Conservation (phyloP, 1,140 invertebrate genomes). For the Drosophila funebris region DNA sequence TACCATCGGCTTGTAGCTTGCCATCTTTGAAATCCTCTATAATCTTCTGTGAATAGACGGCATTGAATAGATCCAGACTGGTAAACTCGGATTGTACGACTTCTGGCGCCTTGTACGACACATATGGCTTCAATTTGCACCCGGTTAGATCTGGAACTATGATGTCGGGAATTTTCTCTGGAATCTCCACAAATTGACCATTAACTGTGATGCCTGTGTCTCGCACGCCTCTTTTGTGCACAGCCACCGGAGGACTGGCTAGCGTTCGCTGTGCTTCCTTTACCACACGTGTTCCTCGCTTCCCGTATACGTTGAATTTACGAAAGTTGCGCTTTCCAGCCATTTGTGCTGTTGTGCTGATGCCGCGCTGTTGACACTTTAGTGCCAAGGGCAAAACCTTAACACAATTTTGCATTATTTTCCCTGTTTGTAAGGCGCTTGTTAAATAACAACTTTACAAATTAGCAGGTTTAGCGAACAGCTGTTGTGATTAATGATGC, state of each 20-base stretch:
- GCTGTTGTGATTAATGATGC: constrained; percentile 25
- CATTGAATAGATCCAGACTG: constrained; percentile 92
- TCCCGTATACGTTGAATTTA: constrained; percentile 90
- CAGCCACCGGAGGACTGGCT: constrained; percentile 86
- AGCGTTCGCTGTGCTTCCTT: constrained; percentile 86
- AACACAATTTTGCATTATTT: constrained; percentile 69
- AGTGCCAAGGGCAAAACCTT: constrained; percentile 58
- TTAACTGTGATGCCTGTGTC: constrained; percentile 86
- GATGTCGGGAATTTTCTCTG: constrained; percentile 96
- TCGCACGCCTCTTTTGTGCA: constrained; percentile 88
- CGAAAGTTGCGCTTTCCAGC: constrained; percentile 91
- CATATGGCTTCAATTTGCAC: constrained; percentile 95
- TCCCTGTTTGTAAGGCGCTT: constrained; percentile 9
- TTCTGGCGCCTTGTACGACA: constrained; percentile 92
- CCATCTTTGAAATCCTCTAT: constrained; percentile 89
- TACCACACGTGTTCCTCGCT: constrained; percentile 88
- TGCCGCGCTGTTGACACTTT: constrained; percentile 83
- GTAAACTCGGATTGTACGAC: constrained; percentile 92
- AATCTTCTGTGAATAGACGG: constrained; percentile 92
- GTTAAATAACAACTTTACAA: constrained; percentile 66
- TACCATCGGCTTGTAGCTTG: constrained; percentile 88
- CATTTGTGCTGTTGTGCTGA: constrained; percentile 86
- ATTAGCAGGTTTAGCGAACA: constrained; percentile 18
- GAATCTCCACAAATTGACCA: constrained; percentile 87
- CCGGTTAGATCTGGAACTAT: constrained; percentile 94